phyloP scores from a whole-genome alignment of 2,888 invertebrate genomes.

The Atethmia centrago region DNA sequence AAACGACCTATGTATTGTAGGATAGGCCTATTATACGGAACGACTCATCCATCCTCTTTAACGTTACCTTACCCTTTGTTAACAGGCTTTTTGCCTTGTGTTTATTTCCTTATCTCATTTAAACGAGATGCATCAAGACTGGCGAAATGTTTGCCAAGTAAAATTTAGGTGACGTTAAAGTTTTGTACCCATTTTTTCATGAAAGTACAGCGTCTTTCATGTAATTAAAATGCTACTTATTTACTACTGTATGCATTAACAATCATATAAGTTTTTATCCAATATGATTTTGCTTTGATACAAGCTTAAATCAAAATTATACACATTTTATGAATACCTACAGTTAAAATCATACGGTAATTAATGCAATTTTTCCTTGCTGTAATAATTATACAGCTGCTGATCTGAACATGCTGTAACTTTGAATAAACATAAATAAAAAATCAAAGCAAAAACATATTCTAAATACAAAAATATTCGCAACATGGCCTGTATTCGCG shows the following conservation, averaged over 20 bases:
- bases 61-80: constrained; percentile 44
- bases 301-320: neutral
- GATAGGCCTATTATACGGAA: constrained; percentile 45
- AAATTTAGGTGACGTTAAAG: neutral
- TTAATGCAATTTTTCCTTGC: neutral
- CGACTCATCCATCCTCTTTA: constrained; percentile 50
- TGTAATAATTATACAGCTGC: neutral
- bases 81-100: constrained; percentile 31
- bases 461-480: neutral
- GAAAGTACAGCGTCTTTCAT: neutral
- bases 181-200: neutral
- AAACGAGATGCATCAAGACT: constrained; percentile 13
- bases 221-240: neutral
- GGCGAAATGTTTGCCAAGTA: neutral
- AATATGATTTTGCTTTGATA: neutral
- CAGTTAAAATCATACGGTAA: neutral
- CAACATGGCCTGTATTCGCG: neutral
- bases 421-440: neutral
- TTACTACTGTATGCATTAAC: neutral
- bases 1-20: constrained; percentile 51
- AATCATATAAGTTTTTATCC: neutral
- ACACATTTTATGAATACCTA: neutral
- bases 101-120: constrained; percentile 48
- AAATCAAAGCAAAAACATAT: neutral
- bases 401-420: neutral